Evolutionary conservation across 2,797 vertebrate genomes (phyloP).

Genomic region (Argyrosomus regius): DNA sequence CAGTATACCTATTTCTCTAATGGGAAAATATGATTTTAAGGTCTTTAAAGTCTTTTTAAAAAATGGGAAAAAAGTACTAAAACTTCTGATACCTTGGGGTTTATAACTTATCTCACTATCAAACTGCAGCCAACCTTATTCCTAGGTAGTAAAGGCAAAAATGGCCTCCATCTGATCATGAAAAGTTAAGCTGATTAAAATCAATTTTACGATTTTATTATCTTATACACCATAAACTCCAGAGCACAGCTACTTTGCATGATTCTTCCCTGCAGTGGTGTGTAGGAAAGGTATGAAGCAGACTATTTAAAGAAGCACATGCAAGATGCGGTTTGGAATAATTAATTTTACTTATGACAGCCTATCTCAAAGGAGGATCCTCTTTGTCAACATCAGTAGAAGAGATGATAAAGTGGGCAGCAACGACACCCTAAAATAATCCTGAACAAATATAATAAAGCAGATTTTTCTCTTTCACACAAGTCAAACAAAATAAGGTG

Average conservation of each 20-base stretch:
- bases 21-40: neutral
- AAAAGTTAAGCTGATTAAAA: slow-evolving; percentile 40
- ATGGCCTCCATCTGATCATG: slow-evolving; percentile 4
- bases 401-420: slow-evolving; percentile 31
- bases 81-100: neutral
- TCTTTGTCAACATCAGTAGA: slow-evolving; percentile 52
- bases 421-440: slow-evolving; percentile 39
- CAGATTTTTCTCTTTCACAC: neutral
- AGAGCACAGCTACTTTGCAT: slow-evolving; percentile 25
- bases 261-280: slow-evolving; percentile 34
- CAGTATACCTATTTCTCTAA: neutral
- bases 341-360: slow-evolving; percentile 54
- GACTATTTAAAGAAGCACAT: slow-evolving; percentile 57
- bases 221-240: slow-evolving; percentile 6
- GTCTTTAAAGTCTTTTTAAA: neutral
- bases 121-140: neutral
- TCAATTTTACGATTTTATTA: slow-evolving; percentile 41
- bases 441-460: slow-evolving; percentile 18
- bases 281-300: slow-evolving; percentile 18
- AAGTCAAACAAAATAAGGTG: slow-evolving; percentile 11
- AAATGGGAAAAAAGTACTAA: neutral
- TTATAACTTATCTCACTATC: slow-evolving; percentile 2
- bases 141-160: slow-evolving; percentile 1
- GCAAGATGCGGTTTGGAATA: slow-evolving; percentile 50
- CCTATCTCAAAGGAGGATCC: slow-evolving; percentile 47